Evolutionary conservation across 1,140 invertebrate species (phyloP).

Genomic region (Bombus picipes): DNA sequence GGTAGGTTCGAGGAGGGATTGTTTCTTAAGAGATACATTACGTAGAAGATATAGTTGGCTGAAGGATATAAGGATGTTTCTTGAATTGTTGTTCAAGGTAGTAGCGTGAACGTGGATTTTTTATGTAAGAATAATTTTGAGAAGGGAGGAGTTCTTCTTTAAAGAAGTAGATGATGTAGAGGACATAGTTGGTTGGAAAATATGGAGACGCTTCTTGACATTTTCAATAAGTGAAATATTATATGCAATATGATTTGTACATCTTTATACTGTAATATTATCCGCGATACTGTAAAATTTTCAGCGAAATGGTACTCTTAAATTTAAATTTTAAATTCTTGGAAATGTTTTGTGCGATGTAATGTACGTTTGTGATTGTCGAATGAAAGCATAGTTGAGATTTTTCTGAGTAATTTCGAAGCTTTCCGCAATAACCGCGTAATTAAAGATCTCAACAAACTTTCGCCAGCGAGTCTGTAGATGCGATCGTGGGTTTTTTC

Average conservation of each 20-base stretch:
- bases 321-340: background rate
- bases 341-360: background rate
- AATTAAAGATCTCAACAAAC: slow-evolving; percentile 34
- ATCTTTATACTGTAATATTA: background rate
- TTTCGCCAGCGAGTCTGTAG: slow-evolving; percentile 1
- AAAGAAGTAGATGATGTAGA: background rate
- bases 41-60: background rate
- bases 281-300: background rate
- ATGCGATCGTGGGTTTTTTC: slow-evolving; percentile 35
- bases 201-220: background rate
- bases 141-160: background rate
- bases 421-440: background rate
- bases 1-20: background rate
- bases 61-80: background rate
- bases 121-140: background rate
- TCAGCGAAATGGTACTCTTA: background rate
- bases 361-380: background rate
- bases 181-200: background rate
- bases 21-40: background rate
- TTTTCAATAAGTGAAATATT: background rate
- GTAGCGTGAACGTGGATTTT: background rate
- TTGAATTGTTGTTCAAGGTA: background rate
- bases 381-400: background rate
- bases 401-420: slow-evolving; percentile 1
- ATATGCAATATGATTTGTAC: background rate